Percentiles rank a stretch among this genome's conserved stretches.
These are phyloP conservation scores for Oryzias javanicus DNA, from an alignment of 2,113 vertebrate species.

Conservation along the genomic window DNA sequence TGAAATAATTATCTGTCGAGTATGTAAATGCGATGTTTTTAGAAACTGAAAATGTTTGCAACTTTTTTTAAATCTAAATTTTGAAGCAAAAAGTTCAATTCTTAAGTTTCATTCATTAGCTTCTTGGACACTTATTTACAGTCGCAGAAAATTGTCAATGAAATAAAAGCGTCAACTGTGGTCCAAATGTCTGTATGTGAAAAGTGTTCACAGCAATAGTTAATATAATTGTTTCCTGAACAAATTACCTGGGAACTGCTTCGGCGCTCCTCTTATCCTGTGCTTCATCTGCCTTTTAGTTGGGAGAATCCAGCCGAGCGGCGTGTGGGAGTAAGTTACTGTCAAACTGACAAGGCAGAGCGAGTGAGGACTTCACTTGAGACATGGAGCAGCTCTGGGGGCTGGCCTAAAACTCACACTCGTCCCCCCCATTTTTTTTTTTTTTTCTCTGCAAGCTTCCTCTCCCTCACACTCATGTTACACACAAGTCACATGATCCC, in stretches of 20 bases:
- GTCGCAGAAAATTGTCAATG: too few relatives aligned
- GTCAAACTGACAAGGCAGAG: conserved; percentile 47
- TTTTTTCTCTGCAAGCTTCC: not conserved
- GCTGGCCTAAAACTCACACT: conserved; percentile 37
- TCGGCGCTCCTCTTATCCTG: conserved; percentile 3
- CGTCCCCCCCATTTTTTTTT: conserved; percentile 13
- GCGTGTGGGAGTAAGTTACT: conserved; percentile 21
- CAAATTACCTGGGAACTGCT: conserved; percentile 47
- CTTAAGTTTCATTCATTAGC: too few relatives aligned
- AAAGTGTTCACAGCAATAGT: not conserved
- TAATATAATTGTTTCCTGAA: not conserved
- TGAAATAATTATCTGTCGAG: too few relatives aligned
- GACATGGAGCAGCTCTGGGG: conserved; percentile 58
- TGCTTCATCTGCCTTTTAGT: conserved; percentile 36
- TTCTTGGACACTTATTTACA: too few relatives aligned
- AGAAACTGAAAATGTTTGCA: too few relatives aligned
- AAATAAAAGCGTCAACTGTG: too few relatives aligned
- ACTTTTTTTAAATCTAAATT: too few relatives aligned
- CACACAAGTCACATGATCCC: not conserved
- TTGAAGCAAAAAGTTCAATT: too few relatives aligned
- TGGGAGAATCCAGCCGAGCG: conserved; percentile 50
- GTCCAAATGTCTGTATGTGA: not conserved
- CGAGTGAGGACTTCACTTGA: conserved; percentile 43
- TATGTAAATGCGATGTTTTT: too few relatives aligned
- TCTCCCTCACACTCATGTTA: not conserved